Evolutionary conservation across 1,140 invertebrate genomes (phyloP), one percentile per base, ranked within the genome.

Genomic region (Hycleus phaleratus): DNA sequence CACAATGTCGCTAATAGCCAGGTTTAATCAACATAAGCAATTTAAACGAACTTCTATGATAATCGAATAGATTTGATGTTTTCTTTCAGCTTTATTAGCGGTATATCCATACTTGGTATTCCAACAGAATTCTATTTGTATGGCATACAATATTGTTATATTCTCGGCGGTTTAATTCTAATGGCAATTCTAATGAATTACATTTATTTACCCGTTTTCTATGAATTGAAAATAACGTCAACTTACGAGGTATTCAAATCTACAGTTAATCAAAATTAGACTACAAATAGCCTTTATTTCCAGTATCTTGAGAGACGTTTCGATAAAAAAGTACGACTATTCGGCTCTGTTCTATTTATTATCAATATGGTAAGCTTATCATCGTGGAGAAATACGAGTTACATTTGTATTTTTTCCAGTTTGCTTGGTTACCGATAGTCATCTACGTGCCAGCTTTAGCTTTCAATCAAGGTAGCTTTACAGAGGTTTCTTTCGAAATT

Each of bases 71-170:
- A 18, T 10, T 46, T 46, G 32, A 40, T 61, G 54, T 58, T 60
- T 12, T 12, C 48, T 64, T 64, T 70, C 59, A 84, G 82, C 72
- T 84, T 79, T 50, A 80, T 83, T 64, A 83, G 82, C 67, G 82
- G 82, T 26, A 83, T 84, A 58, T 82, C 82, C 0, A 63, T 84
- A 32, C 63, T 84, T 43, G 88, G 90, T 0, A 90, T 81, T 7
- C 90, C 90, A 0, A 90, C 88, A 0, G 90, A 93, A 72, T 77
- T 92, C n/a, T 93, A 93, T 67, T 73, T 87, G 4, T 87, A 87
- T 65, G 88, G 88, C 0, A 85, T 81, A 9, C 82, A 86, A 56
- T 90, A 88, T 64, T 67, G 84, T 44, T 84, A 82, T 61, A 80
- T 85, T 3, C 71, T 81, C 2, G 73, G 82, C 5, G 82, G 82